phyloP scores from a whole-genome alignment of 2,888 invertebrate genomes.

The Baronia brevicornis region DNA sequence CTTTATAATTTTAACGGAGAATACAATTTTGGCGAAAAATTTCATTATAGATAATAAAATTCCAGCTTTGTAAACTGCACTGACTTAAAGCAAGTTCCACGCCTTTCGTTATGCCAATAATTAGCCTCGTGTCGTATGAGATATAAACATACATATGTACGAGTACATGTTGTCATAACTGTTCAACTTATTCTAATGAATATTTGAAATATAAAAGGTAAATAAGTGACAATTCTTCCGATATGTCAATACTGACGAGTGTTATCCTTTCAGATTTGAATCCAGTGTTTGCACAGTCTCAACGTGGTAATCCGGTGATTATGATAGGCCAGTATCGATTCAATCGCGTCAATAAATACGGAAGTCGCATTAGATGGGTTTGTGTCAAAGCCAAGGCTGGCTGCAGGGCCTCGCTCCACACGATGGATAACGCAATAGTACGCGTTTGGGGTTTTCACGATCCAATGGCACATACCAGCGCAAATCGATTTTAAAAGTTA shows the following conservation, averaged over 20 bases:
- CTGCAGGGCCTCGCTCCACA: conserved; percentile 62
- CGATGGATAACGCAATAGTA: conserved; percentile 66
- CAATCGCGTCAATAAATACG: conserved; percentile 65
- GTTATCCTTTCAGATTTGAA: conserved; percentile 55
- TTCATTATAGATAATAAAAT: conserved; percentile 58
- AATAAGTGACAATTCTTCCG: background rate
- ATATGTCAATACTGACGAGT: conserved; percentile 25
- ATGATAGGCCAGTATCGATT: conserved; percentile 69
- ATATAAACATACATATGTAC: too few relatives aligned
- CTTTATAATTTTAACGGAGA: background rate
- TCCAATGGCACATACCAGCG: conserved; percentile 60
- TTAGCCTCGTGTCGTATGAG: too few relatives aligned
- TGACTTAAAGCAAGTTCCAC: too few relatives aligned
- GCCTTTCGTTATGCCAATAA: too few relatives aligned
- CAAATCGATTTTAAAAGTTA: conserved; percentile 60
- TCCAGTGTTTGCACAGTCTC: conserved; percentile 63
- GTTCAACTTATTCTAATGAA: background rate
- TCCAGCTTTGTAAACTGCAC: too few relatives aligned
- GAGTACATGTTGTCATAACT: background rate
- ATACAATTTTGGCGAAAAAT: conserved; percentile 26
- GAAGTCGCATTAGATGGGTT: conserved; percentile 61
- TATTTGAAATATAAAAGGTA: background rate
- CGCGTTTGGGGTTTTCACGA: conserved; percentile 68
- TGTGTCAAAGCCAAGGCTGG: conserved; percentile 68
- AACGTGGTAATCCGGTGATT: conserved; percentile 65